A percentile compares a stretch with the other conserved stretches of the same genome.
These are phyloP conservation scores for Forficula auricularia DNA, from an alignment of 1,140 invertebrate species.

Conservation along the genomic window DNA sequence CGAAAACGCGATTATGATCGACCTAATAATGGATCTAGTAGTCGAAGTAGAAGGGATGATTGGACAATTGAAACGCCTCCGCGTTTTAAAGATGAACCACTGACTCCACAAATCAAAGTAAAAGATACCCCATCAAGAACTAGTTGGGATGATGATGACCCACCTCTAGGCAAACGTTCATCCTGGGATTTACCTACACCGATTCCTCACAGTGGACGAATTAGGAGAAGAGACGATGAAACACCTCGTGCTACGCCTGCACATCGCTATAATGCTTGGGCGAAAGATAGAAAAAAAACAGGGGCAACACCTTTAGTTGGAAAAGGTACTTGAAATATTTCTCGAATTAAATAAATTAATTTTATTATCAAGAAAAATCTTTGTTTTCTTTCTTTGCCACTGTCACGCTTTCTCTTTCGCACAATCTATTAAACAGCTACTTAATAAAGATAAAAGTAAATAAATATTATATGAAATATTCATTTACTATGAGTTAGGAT, in stretches of 20 bases:
- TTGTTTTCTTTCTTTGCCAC: no score
- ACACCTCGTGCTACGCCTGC: constrained; percentile 62
- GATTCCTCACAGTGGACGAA: constrained; percentile 26
- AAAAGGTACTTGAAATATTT: constrained; percentile 20
- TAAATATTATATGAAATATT: no score
- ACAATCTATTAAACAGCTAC: no score
- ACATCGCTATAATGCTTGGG: constrained; percentile 66
- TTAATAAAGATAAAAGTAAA: no score
- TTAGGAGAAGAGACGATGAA: constrained; percentile 35
- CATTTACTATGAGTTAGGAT: no score
- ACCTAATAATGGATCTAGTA: constrained; percentile 17
- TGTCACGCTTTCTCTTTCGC: no score
- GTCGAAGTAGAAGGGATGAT: constrained; percentile 10
- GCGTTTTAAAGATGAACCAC: constrained; percentile 60
- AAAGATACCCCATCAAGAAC: constrained; percentile 52
- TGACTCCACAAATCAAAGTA: constrained; percentile 51
- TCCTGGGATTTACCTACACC: constrained; percentile 90
- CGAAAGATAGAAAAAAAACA: constrained; percentile 40
- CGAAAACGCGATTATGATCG: constrained; percentile 20
- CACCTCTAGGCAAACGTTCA: constrained; percentile 42
- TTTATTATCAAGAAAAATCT: background rate
- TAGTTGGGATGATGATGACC: constrained; percentile 72
- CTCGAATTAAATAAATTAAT: background rate
- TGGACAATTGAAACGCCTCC: constrained; percentile 26
- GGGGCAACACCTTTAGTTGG: constrained; percentile 37